Evolutionary conservation across 30 jellyfish, hydroid and myxozoan genomes (phyloP).

Genomic region (Hydra vulgaris): DNA sequence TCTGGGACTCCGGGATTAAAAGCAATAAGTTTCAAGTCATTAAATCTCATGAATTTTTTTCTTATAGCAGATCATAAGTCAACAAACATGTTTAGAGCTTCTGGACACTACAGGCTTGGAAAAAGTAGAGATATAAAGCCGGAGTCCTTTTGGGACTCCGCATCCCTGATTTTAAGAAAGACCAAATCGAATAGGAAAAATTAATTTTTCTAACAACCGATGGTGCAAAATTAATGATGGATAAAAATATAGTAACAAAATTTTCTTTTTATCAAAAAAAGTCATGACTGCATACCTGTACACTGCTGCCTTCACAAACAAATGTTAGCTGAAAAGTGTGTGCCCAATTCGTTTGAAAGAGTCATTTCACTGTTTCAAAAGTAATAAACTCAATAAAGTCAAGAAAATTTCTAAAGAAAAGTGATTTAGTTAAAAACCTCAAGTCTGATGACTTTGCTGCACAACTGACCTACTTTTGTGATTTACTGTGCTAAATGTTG

Average conservation of each 20-base stretch:
- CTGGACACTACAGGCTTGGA: too few species aligned
- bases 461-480: neutral
- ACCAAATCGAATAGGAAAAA: neutral
- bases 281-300: neutral
- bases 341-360: neutral
- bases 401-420: neutral
- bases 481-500: too few species aligned
- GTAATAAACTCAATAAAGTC: neutral
- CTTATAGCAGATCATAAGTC: too few species aligned
- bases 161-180: neutral
- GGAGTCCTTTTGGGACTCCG: too few species aligned
- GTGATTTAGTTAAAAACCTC: neutral
- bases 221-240: neutral
- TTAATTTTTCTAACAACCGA: neutral
- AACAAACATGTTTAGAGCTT: too few species aligned
- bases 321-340: neutral
- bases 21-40: too few species aligned
- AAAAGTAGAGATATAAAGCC: too few species aligned
- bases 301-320: neutral
- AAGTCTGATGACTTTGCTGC: neutral
- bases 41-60: too few species aligned
- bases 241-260: neutral
- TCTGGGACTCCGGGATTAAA: too few species aligned
- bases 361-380: neutral
- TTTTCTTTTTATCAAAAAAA: neutral